Evolutionary conservation across 1,140 invertebrate genomes (phyloP), one percentile per base, ranked within the genome.

Genomic region (Helicoverpa armigera): DNA sequence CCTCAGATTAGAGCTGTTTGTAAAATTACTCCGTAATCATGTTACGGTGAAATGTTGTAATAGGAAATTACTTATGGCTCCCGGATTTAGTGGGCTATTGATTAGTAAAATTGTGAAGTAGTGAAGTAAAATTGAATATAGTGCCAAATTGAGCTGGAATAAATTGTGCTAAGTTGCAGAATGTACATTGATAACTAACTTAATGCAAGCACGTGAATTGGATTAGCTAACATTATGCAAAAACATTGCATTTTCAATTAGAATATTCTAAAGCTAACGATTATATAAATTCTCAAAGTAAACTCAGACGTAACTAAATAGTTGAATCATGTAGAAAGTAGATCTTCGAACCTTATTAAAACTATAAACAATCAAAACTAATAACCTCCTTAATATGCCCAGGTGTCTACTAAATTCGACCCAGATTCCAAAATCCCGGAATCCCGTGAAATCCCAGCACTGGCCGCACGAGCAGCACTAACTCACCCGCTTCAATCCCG

Each of bases 401-500:
- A 60, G 73, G 58, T 73, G 70, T 43, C 56, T 61, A 75, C 56
- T 75, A 75, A 61, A 75, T 75, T 63, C 56, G 35, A 63, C 58
- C 73, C 58, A 75, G 35, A 75, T 61, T 61, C 50, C 58, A 75
- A 73, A 73, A 56, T 72, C 58, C 58, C 31, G 31, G 73, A 75
- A 75, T 75, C 73, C 73, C 58, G 31, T 51, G 58, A 63, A 61
- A 82, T 82, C 31, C 51, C 60, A 35, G 51, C 72, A 63, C 73
- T 61, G 58, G 56, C 35, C 73, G 56, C 18, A 60, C 43, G 43
- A 75, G 16, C 58, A 61, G 53, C 70, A 75, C 58, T 79, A 80
- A 73, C 82, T 70, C 74, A 79, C 79, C 67, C 80, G 78, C 74
- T 60, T 79, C 58, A 81, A 79, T 73, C 70, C 75, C 65, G 76